phyloP scores from a whole-genome alignment of 2,888 invertebrate species.

The Drosophila atripex region DNA sequence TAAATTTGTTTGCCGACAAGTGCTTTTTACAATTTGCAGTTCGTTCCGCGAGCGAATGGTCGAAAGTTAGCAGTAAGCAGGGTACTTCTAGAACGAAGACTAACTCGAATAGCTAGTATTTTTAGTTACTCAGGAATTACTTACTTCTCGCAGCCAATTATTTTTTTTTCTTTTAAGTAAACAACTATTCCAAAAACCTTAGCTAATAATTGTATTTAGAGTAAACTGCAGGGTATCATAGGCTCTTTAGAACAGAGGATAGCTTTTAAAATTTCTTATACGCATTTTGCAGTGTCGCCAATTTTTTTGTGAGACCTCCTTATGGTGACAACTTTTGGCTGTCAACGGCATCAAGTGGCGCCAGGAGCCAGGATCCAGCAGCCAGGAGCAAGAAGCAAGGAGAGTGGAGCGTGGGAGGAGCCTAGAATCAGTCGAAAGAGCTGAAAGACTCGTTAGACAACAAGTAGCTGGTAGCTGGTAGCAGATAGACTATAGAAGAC shows the following conservation, averaged over 20 bases:
- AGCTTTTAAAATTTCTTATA: slow-evolving; percentile 35
- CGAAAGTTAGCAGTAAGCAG: slow-evolving; percentile 40
- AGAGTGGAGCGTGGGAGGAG: slow-evolving; percentile 27
- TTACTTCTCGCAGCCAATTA: too few relatives aligned
- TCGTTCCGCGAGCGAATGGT: slow-evolving; percentile 67
- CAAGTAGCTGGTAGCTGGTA: slow-evolving; percentile 68
- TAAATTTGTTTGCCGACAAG: slow-evolving; percentile 68
- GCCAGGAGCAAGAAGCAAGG: neutral
- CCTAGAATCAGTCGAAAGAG: slow-evolving; percentile 14
- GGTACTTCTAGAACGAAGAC: neutral
- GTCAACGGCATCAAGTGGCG: slow-evolving; percentile 61
- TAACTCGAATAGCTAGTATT: neutral
- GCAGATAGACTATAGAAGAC: slow-evolving; percentile 40
- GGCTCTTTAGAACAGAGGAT: slow-evolving; percentile 7
- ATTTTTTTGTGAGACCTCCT: slow-evolving; percentile 51
- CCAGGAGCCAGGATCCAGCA: slow-evolving; percentile 36
- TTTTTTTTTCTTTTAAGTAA: too few relatives aligned
- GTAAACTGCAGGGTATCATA: slow-evolving; percentile 29
- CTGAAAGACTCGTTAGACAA: slow-evolving; percentile 65
- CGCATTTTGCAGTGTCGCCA: slow-evolving; percentile 62
- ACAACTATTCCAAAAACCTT: too few relatives aligned
- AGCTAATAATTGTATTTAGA: neutral
- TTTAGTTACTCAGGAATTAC: neutral
- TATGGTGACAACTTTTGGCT: slow-evolving; percentile 64
- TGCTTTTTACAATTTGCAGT: slow-evolving; percentile 75